phyloP scores from a whole-genome alignment of 2,797 vertebrate genomes.

The Pangasius djambal region DNA sequence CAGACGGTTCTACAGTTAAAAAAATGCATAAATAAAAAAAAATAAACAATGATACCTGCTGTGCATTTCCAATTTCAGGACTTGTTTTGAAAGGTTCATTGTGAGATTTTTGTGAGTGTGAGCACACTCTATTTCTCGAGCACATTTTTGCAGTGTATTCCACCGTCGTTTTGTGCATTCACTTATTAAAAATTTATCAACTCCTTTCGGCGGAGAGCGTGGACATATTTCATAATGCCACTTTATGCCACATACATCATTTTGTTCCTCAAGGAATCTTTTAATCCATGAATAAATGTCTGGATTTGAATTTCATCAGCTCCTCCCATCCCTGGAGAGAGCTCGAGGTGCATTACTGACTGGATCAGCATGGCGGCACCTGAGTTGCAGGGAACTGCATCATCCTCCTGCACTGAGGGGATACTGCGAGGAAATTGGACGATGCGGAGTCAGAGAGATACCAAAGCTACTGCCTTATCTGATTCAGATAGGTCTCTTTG shows the following conservation, averaged over 20 bases:
- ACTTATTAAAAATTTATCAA: constrained; percentile 35
- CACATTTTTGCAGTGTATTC: not conserved
- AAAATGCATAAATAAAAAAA: not conserved
- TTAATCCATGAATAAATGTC: constrained; percentile 69
- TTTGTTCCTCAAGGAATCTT: constrained; percentile 65
- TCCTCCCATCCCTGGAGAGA: constrained; percentile 47
- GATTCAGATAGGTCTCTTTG: constrained; percentile 55
- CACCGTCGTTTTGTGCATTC: not conserved
- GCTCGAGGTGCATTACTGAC: constrained; percentile 40
- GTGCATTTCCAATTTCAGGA: not conserved
- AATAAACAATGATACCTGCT: too few species aligned
- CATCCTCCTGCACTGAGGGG: constrained; percentile 55
- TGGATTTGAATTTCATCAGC: constrained; percentile 70
- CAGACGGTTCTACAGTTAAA: not conserved
- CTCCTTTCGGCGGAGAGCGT: constrained; percentile 44
- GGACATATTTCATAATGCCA: constrained; percentile 46
- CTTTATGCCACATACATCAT: constrained; percentile 56
- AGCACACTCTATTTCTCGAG: not conserved
- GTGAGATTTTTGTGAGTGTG: not conserved
- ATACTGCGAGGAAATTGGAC: constrained; percentile 75
- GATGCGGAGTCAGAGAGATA: constrained; percentile 53
- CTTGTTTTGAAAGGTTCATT: not conserved
- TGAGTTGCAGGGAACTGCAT: constrained; percentile 55
- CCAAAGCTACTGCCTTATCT: constrained; percentile 49
- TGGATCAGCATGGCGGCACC: constrained; percentile 42